phyloP scores from a whole-genome alignment of 2,113 vertebrate genomes.

The Caloenas nicobarica region DNA sequence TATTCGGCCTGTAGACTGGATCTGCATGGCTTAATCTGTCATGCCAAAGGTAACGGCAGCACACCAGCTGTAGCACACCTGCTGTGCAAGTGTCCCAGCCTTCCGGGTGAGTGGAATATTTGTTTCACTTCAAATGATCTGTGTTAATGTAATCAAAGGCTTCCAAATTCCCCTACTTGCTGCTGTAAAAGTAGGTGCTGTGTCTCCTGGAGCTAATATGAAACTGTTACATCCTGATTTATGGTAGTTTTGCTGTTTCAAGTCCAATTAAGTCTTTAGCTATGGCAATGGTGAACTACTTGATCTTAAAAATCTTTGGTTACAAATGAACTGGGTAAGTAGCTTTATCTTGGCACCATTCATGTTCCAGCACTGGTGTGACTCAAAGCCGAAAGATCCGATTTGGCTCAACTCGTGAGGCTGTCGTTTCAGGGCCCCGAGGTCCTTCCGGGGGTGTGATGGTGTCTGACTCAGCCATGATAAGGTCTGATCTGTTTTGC shows the following conservation, averaged over 20 bases:
- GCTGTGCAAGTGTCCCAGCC: not conserved
- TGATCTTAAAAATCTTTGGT: slow-evolving; percentile 2
- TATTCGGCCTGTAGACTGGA: not conserved
- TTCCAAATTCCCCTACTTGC: not conserved
- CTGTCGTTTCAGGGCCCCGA: not conserved
- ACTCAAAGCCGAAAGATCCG: not conserved
- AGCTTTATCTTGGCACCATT: not conserved
- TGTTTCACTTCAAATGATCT: not conserved
- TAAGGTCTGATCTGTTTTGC: slow-evolving; percentile 35
- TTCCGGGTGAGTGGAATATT: not conserved
- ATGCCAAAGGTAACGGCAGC: not conserved
- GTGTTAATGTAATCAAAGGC: not conserved
- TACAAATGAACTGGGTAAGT: not conserved
- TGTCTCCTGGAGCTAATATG: not conserved
- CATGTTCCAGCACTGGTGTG: not conserved
- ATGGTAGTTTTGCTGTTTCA: not conserved
- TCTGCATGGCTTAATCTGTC: not conserved
- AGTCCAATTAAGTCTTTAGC: not conserved
- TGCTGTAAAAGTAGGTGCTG: not conserved
- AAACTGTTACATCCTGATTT: not conserved
- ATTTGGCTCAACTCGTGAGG: slow-evolving; percentile 1
- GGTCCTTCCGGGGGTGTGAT: not conserved
- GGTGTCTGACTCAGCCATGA: not conserved
- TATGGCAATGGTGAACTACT: not conserved
- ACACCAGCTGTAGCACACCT: not conserved